phyloP scores from a whole-genome alignment of 2,888 invertebrate species.

The Nebria salina region DNA sequence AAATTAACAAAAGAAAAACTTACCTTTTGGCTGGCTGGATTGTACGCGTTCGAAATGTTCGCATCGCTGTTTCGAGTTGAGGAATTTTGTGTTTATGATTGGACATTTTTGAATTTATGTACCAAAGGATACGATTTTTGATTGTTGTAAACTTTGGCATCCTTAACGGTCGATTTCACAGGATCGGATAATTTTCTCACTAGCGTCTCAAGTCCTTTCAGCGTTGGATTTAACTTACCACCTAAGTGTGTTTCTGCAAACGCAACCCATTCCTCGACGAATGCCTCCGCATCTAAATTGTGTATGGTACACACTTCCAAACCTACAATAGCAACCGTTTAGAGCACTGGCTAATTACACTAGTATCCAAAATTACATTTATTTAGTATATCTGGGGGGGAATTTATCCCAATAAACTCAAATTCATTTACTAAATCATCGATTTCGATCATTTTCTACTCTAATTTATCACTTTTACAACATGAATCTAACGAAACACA shows the following conservation, averaged over 20 bases:
- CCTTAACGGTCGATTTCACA: slow-evolving; percentile 8
- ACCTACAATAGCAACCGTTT: slow-evolving; percentile 58
- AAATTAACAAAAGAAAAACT: slow-evolving; percentile 17
- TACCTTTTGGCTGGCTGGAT: slow-evolving; percentile 9
- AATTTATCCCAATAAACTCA: slow-evolving; percentile 53
- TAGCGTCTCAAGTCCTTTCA: slow-evolving; percentile 17
- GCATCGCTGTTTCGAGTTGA: slow-evolving; percentile 30
- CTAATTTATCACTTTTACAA: slow-evolving; percentile 21
- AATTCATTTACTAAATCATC: slow-evolving; percentile 52
- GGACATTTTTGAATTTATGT: too few relatives aligned
- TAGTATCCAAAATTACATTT: slow-evolving; percentile 27
- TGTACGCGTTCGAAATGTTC: slow-evolving; percentile 23
- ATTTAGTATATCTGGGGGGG: slow-evolving; percentile 17
- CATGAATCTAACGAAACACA: slow-evolving; percentile 6
- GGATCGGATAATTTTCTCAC: slow-evolving; percentile 27
- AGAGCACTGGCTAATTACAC: background rate
- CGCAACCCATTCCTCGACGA: slow-evolving; percentile 83
- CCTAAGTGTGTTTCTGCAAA: slow-evolving; percentile 74
- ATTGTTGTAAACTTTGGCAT: slow-evolving; percentile 29
- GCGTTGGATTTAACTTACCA: slow-evolving; percentile 60
- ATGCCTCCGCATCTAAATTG: slow-evolving; percentile 72
- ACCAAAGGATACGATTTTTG: slow-evolving; percentile 28
- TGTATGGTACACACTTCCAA: slow-evolving; percentile 73
- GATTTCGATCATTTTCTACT: slow-evolving; percentile 43
- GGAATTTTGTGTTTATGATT: background rate